Evolutionary conservation across 2,797 vertebrate genomes (phyloP).

Genomic region (Channa striata): DNA sequence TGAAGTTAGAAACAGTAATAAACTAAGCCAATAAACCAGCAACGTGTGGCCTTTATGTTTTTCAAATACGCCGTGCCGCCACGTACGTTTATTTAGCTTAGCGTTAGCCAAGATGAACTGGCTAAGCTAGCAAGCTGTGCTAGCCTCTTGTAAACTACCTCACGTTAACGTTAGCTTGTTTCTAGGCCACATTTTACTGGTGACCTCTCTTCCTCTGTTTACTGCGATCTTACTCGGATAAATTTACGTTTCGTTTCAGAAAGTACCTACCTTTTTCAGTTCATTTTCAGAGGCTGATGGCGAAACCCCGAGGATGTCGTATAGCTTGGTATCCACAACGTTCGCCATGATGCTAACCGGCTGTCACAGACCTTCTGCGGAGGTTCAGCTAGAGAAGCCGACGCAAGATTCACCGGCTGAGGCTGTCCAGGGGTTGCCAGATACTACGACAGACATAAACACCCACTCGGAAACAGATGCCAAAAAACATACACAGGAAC

Average conservation of each 20-base stretch:
- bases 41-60: background rate
- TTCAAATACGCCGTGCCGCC: background rate
- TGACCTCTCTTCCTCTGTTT: constrained; percentile 2
- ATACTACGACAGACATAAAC: constrained; percentile 31
- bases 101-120: background rate
- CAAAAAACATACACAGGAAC: background rate
- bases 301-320: constrained; percentile 95
- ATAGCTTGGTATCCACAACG: constrained; percentile 95
- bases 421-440: constrained; percentile 57
- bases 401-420: constrained; percentile 46
- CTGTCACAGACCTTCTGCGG: constrained; percentile 69
- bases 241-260: background rate
- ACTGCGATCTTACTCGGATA: background rate
- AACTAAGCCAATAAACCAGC: rapidly evolving
- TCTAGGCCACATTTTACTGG: constrained; percentile 63
- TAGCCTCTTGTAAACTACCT: constrained; percentile 46
- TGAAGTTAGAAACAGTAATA: rapidly evolving
- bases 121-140: constrained; percentile 44
- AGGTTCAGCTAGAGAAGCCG: constrained; percentile 62
- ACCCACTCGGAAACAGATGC: constrained; percentile 38
- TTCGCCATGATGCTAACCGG: constrained; percentile 90
- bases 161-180: constrained; percentile 52
- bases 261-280: constrained; percentile 90
- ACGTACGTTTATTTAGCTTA: constrained; percentile 9
- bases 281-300: constrained; percentile 94